Base-by-base conservation (phyloP, 1,140 invertebrate species). In the Solen grandis region DNA sequence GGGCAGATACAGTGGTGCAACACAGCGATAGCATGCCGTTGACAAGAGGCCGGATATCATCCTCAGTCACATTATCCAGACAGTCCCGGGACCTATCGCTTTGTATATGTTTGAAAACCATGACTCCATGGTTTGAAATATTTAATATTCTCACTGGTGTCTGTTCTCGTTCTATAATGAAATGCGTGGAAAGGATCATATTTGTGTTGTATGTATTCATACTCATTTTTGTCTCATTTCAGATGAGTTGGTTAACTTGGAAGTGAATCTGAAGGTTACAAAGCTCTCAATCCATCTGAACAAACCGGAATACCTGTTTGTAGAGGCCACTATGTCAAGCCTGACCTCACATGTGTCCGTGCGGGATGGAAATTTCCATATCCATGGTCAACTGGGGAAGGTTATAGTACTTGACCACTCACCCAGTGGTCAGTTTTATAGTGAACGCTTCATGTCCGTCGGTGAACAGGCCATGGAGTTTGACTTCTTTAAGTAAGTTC, bases 381-480 rank as follows among this genome's bases (percentile, higher is more conserved):
- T 94, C 0, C 90, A 78, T 60, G 75, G 94, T 68, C 86, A 95
- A 36, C 94, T 98, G 2, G 96, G 96, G 0, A 96, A 95, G 0
- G 94, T 97, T 89, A 95, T 95, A 5, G 88, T 98, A 0, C 90
- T 95, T 31, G 97, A 99, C 93, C 92, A 97, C 13, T 97, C 97
- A 13, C 94, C 95, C 4, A 88, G 91, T 63, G 96, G 96, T 1
- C 89, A 93, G 70, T 93, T 96, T 59, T 99, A 98, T 91, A 94
- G 95, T 25, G 96, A 98, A 91, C 94, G 96, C 78, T 97, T 99
- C 91, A 91, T 96, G 4, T 97, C 97, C 2, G 95, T 96, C 77
- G 97, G 96, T 0, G 94, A 97, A n/a, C 88, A 91, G 89, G 96
- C 96, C 19, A 91, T 98, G 16, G 95, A 96, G 86, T 96, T 98